Conservation (phyloP, 2,113 vertebrate species). For the Carassius auratus region DNA sequence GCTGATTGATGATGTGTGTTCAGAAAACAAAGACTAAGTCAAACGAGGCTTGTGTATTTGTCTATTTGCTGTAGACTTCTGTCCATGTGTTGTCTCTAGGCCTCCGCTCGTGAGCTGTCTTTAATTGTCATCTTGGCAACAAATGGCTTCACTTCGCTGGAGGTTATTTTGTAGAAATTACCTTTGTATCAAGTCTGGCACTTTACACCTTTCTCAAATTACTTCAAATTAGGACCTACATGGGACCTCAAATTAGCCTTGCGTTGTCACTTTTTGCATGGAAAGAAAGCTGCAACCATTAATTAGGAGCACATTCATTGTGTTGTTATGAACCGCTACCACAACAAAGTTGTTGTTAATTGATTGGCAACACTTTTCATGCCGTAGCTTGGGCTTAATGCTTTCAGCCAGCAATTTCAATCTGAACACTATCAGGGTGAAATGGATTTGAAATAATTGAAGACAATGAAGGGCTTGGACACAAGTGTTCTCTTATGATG, state of each 20-base stretch:
- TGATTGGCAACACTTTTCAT: background rate
- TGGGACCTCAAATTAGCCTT: background rate
- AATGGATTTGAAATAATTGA: background rate
- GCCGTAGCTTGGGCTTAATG: no score
- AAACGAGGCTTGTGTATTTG: constrained; percentile 15
- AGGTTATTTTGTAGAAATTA: constrained; percentile 17
- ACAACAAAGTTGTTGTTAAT: background rate
- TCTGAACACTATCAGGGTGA: background rate
- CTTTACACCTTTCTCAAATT: background rate
- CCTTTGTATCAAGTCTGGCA: constrained; percentile 10
- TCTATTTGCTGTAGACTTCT: background rate
- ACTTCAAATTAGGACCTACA: background rate
- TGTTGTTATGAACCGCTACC: background rate
- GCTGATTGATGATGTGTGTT: constrained; percentile 53
- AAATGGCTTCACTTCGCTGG: background rate
- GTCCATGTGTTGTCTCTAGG: background rate
- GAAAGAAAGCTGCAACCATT: background rate
- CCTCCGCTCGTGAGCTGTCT: background rate
- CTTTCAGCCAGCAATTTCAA: background rate
- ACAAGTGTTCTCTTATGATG: background rate
- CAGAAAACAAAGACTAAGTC: background rate
- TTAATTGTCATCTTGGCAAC: constrained; percentile 17
- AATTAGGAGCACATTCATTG: background rate
- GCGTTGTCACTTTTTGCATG: background rate
- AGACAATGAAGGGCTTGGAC: background rate